phyloP scores from a whole-genome alignment of 2,888 invertebrate species.

The Acleris cristana region DNA sequence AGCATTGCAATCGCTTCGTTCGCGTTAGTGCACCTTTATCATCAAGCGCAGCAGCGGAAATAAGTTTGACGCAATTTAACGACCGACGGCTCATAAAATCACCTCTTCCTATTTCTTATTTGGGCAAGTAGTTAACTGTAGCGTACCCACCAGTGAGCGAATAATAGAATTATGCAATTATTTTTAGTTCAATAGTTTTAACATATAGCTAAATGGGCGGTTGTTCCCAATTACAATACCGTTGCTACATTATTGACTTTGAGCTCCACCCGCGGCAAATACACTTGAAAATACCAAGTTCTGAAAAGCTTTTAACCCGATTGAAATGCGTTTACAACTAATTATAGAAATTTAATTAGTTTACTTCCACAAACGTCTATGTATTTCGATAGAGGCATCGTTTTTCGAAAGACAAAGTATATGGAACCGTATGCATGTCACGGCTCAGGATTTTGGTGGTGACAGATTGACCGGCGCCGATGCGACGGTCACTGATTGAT shows the following conservation, averaged over 20 bases:
- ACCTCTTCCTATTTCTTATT: conserved; percentile 62
- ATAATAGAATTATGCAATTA: no score
- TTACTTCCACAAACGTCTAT: no score
- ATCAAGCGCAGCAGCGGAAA: conserved; percentile 23
- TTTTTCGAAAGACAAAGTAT: neutral
- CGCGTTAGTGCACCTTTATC: neutral
- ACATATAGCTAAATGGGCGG: no score
- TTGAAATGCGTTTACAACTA: no score
- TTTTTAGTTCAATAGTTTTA: no score
- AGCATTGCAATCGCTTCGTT: neutral
- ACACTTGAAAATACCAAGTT: no score
- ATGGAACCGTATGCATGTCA: neutral
- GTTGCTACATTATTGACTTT: no score
- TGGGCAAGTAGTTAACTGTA: conserved; percentile 53
- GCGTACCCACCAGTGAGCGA: neutral
- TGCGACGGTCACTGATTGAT: conserved; percentile 54
- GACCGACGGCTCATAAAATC: conserved; percentile 40
- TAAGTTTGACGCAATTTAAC: conserved; percentile 40
- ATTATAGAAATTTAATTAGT: no score
- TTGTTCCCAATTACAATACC: no score
- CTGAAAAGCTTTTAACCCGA: no score
- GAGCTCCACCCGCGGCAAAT: no score
- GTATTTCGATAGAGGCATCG: no score
- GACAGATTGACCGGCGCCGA: conserved; percentile 47
- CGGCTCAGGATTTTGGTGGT: conserved; percentile 8